Percentiles rank a stretch among this genome's conserved stretches.
Evolutionary conservation across 2,888 invertebrate species (phyloP).

Genomic region (Cheiracanthium punctorium): DNA sequence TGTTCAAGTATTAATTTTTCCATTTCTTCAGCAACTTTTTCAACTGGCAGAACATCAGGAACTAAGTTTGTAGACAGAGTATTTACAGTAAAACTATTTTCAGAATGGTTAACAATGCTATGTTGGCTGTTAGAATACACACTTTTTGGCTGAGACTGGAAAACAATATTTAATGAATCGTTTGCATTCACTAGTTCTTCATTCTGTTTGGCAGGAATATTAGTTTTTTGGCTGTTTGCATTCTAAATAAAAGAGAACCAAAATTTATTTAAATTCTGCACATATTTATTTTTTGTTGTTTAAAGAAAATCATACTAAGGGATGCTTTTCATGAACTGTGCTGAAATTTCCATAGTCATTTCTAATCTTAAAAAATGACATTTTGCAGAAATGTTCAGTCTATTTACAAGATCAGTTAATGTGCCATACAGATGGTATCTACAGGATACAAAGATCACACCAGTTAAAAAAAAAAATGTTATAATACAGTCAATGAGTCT

Average conservation of each 20-base stretch:
- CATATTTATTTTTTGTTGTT: too few species aligned
- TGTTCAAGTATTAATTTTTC: conserved; percentile 63
- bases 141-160: conserved; percentile 23
- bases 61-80: not conserved
- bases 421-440: not conserved
- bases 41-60: conserved; percentile 56
- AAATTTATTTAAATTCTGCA: not conserved
- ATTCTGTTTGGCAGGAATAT: not conserved
- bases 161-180: conserved; percentile 41
- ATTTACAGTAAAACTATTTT: not conserved
- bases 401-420: not conserved
- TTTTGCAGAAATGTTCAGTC: not conserved
- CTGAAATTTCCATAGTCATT: conserved; percentile 11
- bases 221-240: conserved; percentile 8
- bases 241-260: conserved; percentile 25
- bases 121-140: not conserved
- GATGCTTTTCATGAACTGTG: not conserved
- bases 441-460: not conserved
- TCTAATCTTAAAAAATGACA: not conserved
- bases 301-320: too few species aligned
- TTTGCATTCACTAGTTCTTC: not conserved
- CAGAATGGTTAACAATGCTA: too few species aligned
- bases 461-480: too few species aligned
- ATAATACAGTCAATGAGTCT: not conserved
- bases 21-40: conserved; percentile 65